A percentile compares a stretch with the other conserved stretches of the same genome.
Evolutionary conservation across 2,888 invertebrate genomes (phyloP).

Genomic region (Hesperia comma): DNA sequence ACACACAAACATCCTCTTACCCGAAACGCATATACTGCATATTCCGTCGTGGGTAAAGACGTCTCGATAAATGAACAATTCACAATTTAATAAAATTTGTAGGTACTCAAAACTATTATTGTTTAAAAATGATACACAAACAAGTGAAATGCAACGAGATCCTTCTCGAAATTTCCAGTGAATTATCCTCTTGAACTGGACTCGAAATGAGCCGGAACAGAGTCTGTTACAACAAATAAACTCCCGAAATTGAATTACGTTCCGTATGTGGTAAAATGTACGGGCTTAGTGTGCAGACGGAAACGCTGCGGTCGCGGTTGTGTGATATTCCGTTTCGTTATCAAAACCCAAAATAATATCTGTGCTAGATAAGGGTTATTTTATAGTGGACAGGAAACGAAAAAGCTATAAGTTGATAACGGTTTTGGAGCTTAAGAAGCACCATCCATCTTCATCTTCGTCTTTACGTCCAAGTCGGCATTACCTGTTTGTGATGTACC

Average conservation of each 20-base stretch:
- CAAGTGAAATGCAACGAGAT: constrained; percentile 8
- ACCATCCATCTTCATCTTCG: too few relatives aligned
- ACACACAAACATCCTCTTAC: too few relatives aligned
- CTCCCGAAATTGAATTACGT: constrained; percentile 75
- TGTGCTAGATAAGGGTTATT: too few relatives aligned
- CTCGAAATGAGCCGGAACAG: constrained; percentile 36
- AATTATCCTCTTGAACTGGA: constrained; percentile 28
- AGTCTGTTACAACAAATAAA: constrained; percentile 66
- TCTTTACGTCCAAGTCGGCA: too few relatives aligned
- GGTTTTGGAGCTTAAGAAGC: not conserved
- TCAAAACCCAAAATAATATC: too few relatives aligned
- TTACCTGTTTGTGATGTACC: too few relatives aligned
- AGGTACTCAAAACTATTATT: not conserved
- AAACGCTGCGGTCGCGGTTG: not conserved
- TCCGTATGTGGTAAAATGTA: constrained; percentile 49
- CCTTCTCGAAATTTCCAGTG: constrained; percentile 27
- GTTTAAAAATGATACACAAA: not conserved
- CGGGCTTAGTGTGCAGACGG: constrained; percentile 38
- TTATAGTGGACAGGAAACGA: not conserved
- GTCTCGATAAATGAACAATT: too few relatives aligned
- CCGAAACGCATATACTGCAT: too few relatives aligned
- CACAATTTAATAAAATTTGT: too few relatives aligned
- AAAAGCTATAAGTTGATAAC: not conserved
- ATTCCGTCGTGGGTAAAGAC: too few relatives aligned
- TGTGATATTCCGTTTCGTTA: too few relatives aligned